These are phyloP conservation scores for Plumapathes pennacea DNA, from an alignment of 92 coral and sea anemone species.

Conservation along the genomic window DNA sequence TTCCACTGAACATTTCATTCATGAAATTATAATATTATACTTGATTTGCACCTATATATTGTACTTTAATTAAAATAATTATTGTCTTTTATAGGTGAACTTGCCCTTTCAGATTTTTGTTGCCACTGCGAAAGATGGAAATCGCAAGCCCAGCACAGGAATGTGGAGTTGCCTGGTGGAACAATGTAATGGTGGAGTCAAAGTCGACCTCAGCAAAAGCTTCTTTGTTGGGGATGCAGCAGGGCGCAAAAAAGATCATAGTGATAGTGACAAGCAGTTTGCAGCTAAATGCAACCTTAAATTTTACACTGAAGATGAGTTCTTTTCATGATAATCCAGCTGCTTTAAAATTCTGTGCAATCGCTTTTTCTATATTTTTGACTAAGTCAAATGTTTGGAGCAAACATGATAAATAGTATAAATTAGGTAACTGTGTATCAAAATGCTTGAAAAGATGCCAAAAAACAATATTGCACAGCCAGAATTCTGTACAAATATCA, in stretches of 20 bases:
- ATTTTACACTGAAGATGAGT: constrained; percentile 63
- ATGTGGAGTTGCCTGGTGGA: constrained; percentile 64
- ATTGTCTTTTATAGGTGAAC: constrained; percentile 29
- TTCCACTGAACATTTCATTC: no score
- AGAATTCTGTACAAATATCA: no score
- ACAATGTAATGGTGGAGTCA: constrained; percentile 30
- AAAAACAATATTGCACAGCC: no score
- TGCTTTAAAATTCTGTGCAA: no score
- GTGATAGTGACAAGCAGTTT: constrained; percentile 55
- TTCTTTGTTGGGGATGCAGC: constrained; percentile 79
- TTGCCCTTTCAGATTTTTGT: constrained; percentile 63
- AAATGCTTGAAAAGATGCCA: no score
- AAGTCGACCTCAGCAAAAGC: constrained; percentile 36
- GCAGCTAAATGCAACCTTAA: constrained; percentile 58
- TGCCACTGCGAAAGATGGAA: constrained; percentile 51
- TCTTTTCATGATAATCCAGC: no score
- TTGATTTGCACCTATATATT: not conserved
- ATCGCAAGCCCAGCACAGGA: constrained; percentile 59
- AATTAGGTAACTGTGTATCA: no score
- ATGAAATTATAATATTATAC: no score
- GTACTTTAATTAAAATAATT: not conserved
- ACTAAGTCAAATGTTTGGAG: no score
- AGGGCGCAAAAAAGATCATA: constrained; percentile 63
- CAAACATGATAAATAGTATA: no score
- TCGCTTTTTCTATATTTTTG: no score